Evolutionary conservation across 1,140 invertebrate species (phyloP).

Genomic region (Helicoverpa zea): DNA sequence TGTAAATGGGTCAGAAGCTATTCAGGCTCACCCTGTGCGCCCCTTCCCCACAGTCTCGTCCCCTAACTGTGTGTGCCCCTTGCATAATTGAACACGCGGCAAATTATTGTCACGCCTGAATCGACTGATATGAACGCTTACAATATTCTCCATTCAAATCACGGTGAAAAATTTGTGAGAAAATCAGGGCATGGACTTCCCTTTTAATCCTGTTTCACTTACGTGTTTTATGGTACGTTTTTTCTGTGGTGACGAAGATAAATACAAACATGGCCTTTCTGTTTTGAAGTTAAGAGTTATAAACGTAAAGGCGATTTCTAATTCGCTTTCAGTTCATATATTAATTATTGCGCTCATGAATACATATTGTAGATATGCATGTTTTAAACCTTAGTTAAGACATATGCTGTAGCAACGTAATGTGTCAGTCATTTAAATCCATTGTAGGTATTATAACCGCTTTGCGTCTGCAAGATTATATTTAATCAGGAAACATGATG

Average conservation of each 20-base stretch:
- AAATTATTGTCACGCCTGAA: conserved; percentile 81
- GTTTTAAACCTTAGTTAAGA: conserved; percentile 13
- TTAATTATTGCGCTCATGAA: conserved; percentile 18
- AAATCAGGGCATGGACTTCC: background rate
- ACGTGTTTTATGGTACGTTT: background rate
- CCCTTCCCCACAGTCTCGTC: conserved; percentile 62
- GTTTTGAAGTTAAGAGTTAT: too few relatives aligned
- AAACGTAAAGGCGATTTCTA: background rate
- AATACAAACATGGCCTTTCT: background rate
- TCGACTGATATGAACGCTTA: conserved; percentile 48
- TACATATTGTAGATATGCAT: background rate
- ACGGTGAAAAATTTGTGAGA: conserved; percentile 12
- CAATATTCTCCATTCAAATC: conserved; percentile 34
- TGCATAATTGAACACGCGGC: conserved; percentile 83
- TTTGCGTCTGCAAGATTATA: conserved; percentile 59
- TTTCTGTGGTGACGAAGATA: background rate
- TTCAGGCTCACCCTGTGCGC: conserved; percentile 65
- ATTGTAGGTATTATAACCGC: conserved; percentile 59
- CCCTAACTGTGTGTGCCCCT: conserved; percentile 77
- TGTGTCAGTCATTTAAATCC: conserved; percentile 58
- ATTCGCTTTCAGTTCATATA: conserved; percentile 1
- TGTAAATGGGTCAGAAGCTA: conserved; percentile 85
- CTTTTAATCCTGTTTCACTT: conserved; percentile 4
- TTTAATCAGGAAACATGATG: conserved; percentile 63
- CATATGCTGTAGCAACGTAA: conserved; percentile 36